Conservation (phyloP, 2,113 vertebrate species). For the Lutjanus erythropterus region DNA sequence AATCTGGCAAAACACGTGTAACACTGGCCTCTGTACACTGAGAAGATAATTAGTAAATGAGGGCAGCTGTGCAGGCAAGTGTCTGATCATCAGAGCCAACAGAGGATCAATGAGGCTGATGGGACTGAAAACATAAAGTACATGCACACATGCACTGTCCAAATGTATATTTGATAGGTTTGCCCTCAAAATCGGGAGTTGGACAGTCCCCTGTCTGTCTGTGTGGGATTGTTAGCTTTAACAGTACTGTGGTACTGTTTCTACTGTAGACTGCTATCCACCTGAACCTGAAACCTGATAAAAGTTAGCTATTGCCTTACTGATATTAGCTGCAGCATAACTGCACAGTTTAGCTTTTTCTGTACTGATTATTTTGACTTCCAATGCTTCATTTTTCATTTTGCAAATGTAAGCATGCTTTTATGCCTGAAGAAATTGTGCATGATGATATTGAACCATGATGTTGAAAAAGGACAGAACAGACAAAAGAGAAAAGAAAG, state of each 20-base stretch:
- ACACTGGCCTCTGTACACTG: background rate
- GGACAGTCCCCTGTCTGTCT: background rate
- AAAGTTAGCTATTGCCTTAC: background rate
- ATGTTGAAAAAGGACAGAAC: no score
- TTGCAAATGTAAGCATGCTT: background rate
- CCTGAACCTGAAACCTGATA: background rate
- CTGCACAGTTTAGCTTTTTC: background rate
- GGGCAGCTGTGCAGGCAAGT: conserved; percentile 3
- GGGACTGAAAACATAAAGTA: background rate
- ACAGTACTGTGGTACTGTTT: no score
- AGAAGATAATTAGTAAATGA: conserved; percentile 26
- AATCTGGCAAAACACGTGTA: conserved; percentile 28
- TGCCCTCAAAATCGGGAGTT: background rate
- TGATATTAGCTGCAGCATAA: background rate
- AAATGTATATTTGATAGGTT: background rate
- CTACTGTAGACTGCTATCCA: background rate
- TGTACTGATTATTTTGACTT: background rate
- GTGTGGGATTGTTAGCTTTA: background rate
- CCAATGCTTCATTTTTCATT: background rate
- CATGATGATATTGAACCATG: no score
- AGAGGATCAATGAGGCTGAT: conserved; percentile 11
- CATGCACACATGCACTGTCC: background rate
- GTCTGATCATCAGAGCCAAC: conserved; percentile 40
- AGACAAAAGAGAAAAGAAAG: no score
- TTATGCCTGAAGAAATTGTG: background rate